Percentiles rank a stretch among this genome's conserved stretches.
phyloP scores from a whole-genome alignment of 2,797 vertebrate genomes.

The Heterohyrax brucei region DNA sequence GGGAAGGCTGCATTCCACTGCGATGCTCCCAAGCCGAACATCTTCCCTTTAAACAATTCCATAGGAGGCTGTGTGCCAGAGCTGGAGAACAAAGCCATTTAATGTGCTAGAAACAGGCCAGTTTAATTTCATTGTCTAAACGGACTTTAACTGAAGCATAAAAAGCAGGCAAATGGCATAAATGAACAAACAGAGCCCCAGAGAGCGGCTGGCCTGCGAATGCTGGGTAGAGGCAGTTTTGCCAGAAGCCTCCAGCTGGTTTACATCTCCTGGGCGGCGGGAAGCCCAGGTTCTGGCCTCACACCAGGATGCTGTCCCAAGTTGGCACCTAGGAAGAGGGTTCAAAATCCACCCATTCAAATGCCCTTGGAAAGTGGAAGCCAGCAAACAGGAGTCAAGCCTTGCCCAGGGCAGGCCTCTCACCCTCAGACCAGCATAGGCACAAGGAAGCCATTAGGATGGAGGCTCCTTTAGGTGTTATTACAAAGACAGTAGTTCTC shows the following conservation, averaged over 20 bases:
- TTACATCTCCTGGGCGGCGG: background rate
- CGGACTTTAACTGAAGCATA: conserved; percentile 72
- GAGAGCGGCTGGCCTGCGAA: conserved; percentile 35
- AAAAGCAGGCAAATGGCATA: conserved; percentile 73
- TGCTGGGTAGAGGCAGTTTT: background rate
- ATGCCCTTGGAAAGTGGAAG: background rate
- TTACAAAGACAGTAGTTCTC: background rate
- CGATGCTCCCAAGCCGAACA: conserved; percentile 9
- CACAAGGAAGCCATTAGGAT: background rate
- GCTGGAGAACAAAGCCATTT: conserved; percentile 76
- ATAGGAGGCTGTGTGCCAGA: conserved; percentile 51
- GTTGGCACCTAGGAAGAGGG: background rate
- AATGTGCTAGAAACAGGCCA: conserved; percentile 60
- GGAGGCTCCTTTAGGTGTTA: conserved; percentile 14
- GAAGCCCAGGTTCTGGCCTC: conserved; percentile 36
- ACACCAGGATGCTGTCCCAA: conserved; percentile 2
- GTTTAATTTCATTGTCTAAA: conserved; percentile 82
- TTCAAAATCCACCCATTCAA: conserved; percentile 44
- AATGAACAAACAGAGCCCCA: conserved; percentile 75
- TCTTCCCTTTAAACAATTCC: conserved; percentile 71
- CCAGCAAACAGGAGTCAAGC: background rate
- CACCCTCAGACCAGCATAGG: background rate
- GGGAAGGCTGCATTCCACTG: conserved; percentile 47
- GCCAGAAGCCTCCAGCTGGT: conserved; percentile 67
- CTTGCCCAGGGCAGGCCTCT: background rate